Base-by-base conservation (phyloP, 2,888 invertebrate genomes). In the Drosophila tanythrix region DNA sequence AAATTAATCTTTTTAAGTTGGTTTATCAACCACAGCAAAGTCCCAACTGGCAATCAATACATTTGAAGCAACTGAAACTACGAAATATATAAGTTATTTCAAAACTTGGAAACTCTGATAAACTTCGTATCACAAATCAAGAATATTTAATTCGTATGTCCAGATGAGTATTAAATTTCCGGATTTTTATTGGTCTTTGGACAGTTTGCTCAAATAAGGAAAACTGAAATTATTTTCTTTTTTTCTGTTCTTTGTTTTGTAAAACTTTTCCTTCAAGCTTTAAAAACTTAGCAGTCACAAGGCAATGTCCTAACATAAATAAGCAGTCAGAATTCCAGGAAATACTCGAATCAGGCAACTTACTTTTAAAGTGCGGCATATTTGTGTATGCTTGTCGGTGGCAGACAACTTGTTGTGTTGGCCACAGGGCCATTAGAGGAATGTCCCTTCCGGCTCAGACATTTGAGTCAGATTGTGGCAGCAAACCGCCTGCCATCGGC, bases 371-470 rank as follows among this genome's bases (percentile, higher is more conserved):
- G 40, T 18, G 40, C 15, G 38, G 35, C 11, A 43, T 21, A 13
- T 52, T 27, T 27, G 40, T 46, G 33, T n/a, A 11, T 46, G 46
- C 31, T 33, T 35, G 13, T 8, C 50, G 13, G n/a, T 27, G 21
- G n/a, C 25, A 4, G 13, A 58, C 53, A 75, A 46, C 56, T 67
- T 38, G 58, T 67, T 73, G 68, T 70, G 52, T 21, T 33, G 43
- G 61, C 50, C 55, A 11, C 57, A 57, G 58, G 38, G 57, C 52
- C 65, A 69, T 68, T 74, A 57, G 57, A 69, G 52, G 36, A 46
- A 61, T 51, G 59, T 65, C 62, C 55, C 50, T 52, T 58, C 61
- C 31, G 25, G 21, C 56, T 57, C 36, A 50, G 62, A 62, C 61
- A 66, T 50, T 58, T 50, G 40, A 57, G 72, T 59, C 61, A 53